Base-by-base conservation (phyloP, 2,888 invertebrate species). In the Dryocosmus kuriphilus region DNA sequence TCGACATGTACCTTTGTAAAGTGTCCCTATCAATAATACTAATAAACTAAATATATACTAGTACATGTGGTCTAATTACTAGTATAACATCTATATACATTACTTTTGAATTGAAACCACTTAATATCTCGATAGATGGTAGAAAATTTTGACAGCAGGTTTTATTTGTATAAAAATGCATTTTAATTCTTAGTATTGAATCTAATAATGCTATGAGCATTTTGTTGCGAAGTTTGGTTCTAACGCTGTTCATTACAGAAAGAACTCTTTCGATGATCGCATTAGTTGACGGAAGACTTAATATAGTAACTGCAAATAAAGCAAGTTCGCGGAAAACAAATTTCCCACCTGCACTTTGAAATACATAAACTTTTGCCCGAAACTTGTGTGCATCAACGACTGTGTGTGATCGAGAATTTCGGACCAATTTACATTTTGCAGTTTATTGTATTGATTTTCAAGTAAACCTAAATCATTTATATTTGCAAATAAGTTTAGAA, bases 191-290 rank as follows among this genome's bases (percentile, higher is more conserved):
- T 14, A 60, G 24, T 60, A 60, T 60, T n/a, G 60, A 60, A 60
- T 60, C 60, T 24, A 60, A 24, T 14, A 60, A 24, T 24, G 22
- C 9, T 27, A 60, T 60, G 24, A 27, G 35, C 63, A 75, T 79
- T 63, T 55, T 76, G 32, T 80, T 80, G 24, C 79, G 51, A 9
- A 24, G 22, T 79, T 80, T 80, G 1, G 80, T 77, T 60, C 79
- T 80, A 9, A 79, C 38, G 6, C 51, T 30, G 57, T 81, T 81
- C 79, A 81, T 81, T 16, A 76, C 63, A 41, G 79, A 81, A 71
- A 81, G 79, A 46, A 76, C 65, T 61, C 80, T 71, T 74, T 80
- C 80, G 19, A 78, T 76, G 8, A 80, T 75, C 22, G 76, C 80
- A 55, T 80, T 80, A 61, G 77, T 78, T 14, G 78, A 46, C 61